Percentiles rank a stretch among this genome's conserved stretches.
phyloP scores from a whole-genome alignment of 2,113 vertebrate species.

The Xenotilapia leptura region DNA sequence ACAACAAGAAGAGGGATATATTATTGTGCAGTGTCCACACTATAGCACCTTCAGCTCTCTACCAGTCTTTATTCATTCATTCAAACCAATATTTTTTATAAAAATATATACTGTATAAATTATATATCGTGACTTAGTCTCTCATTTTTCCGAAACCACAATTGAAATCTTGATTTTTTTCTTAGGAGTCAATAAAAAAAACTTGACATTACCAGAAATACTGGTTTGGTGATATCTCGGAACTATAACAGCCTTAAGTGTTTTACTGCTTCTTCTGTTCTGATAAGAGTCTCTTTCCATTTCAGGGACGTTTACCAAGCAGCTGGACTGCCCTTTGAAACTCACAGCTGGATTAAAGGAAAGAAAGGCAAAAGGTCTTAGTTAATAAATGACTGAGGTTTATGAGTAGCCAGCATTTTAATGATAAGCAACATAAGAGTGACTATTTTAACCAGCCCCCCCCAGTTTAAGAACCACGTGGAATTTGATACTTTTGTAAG shows the following conservation, averaged over 20 bases:
- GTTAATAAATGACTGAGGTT: neutral
- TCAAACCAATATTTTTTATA: neutral
- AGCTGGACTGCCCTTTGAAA: neutral
- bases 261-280: slow-evolving; percentile 26
- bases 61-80: neutral
- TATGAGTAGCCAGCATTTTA: neutral
- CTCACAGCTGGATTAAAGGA: neutral
- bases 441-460: neutral
- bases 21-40: neutral
- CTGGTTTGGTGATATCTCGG: neutral
- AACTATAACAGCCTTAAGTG: neutral
- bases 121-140: neutral
- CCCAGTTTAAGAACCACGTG: neutral
- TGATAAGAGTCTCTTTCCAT: slow-evolving; percentile 31
- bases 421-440: neutral
- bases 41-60: neutral
- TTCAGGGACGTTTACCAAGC: neutral
- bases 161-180: neutral
- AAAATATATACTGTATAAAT: neutral
- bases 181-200: neutral
- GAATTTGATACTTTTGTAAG: neutral
- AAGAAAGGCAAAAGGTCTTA: neutral
- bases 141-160: neutral
- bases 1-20: neutral
- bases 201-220: neutral